Base-by-base conservation (phyloP, 1,140 invertebrate species). In the Prorops nasuta region DNA sequence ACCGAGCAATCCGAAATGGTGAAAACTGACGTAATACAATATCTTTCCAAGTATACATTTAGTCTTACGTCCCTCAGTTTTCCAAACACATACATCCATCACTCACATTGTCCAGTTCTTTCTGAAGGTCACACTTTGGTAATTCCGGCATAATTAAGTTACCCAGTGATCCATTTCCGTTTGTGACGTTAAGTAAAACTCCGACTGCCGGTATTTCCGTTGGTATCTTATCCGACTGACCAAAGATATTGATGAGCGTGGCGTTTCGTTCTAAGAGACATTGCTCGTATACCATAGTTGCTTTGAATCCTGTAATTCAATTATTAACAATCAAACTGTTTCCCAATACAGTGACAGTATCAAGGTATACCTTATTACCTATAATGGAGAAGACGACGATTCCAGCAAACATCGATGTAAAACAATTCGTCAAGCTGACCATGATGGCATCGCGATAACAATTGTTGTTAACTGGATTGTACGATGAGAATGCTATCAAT, bases 301-400 rank as follows among this genome's bases (percentile, higher is more conserved):
- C 92, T 76, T 96, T 97, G 67, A 95, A 97, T 12, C 83, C 84
- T 85, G 51, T 40, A 20, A 40, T 14, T 20, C 3, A 20, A n/a
- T 12, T n/a, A 40, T 35, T 3, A 10, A 37, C 18, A 3, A 10
- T 37, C 18, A 10, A 18, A 14, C 10, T 37, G 14, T 18, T 17
- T 37, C 2, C 4, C 15, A 17, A n/a, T n/a, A n/a, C n/a, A n/a
- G n/a, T n/a, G n/a, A n/a, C n/a, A n/a, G n/a, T n/a, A n/a, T n/a
- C n/a, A n/a, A n/a, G n/a, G n/a, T n/a, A n/a, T n/a, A n/a, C n/a
- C n/a, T n/a, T n/a, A n/a, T 63, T 66, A 84, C 96, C 97, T 47
- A 99, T 92, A 14, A 98, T 91, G 0, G 94, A 94, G 69, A 99
- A 99, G 10, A 98, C 94, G 1, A 98, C 96, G 46, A 98, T 91